Conservation (phyloP, 2,888 invertebrate species). For the Aricia artaxerxes region DNA sequence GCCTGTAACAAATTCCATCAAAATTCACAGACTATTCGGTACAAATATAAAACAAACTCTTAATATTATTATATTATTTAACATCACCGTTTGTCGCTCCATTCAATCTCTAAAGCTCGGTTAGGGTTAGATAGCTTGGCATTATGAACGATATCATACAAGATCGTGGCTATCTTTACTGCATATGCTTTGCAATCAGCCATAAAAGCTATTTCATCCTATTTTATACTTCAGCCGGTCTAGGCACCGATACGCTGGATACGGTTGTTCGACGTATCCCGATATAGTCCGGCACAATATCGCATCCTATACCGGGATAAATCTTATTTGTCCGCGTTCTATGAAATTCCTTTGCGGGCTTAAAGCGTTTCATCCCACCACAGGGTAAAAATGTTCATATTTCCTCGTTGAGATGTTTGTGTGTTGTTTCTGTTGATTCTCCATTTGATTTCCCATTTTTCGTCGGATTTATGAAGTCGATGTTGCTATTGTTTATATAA, state of each 20-base stretch:
- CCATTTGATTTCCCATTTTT: slow-evolving; percentile 10
- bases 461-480: neutral
- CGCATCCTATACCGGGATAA: slow-evolving; percentile 30
- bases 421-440: slow-evolving; percentile 12
- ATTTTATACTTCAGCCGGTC: slow-evolving; percentile 6
- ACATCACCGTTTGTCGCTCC: neutral
- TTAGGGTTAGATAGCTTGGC: neutral
- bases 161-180: neutral
- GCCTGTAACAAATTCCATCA: too few species aligned
- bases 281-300: slow-evolving; percentile 27
- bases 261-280: slow-evolving; percentile 8
- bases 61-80: neutral
- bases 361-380: slow-evolving; percentile 23
- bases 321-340: slow-evolving; percentile 33
- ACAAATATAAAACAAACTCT: too few species aligned
- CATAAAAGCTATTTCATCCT: slow-evolving; percentile 12
- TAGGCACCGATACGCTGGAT: neutral
- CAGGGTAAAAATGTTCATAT: slow-evolving; percentile 27
- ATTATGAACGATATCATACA: slow-evolving; percentile 1
- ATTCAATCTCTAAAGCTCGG: neutral
- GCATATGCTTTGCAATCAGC: slow-evolving; percentile 17
- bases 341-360: slow-evolving; percentile 32
- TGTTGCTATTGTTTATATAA: neutral
- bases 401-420: neutral
- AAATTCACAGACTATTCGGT: too few species aligned